Evolutionary conservation across 2,113 vertebrate species (phyloP).

Genomic region (Plecturocebus donacophilus): DNA sequence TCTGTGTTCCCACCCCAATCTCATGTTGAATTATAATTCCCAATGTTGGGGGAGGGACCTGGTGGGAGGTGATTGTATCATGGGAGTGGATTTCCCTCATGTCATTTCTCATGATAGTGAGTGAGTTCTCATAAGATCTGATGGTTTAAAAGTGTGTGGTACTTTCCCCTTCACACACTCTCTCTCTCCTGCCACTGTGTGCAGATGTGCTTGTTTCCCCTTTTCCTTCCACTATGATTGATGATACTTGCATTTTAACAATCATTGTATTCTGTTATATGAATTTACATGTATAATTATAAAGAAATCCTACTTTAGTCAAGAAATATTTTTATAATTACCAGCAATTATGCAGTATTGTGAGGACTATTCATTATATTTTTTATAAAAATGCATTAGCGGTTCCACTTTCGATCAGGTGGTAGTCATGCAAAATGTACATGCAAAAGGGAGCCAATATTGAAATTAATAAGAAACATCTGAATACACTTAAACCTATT

Average conservation of each 20-base stretch:
- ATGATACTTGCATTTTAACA: neutral
- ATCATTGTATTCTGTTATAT: constrained; percentile 2
- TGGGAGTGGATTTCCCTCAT: too few species aligned
- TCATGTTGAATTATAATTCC: too few species aligned
- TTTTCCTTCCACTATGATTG: too few species aligned
- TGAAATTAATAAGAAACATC: neutral
- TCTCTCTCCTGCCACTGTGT: too few species aligned
- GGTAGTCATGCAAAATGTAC: neutral
- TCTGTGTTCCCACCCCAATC: too few species aligned
- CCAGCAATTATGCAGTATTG: neutral
- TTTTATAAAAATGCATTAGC: neutral
- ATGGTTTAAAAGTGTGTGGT: too few species aligned
- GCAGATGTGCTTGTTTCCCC: too few species aligned
- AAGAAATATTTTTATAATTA: constrained; percentile 13
- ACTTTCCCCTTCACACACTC: too few species aligned
- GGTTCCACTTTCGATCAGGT: neutral
- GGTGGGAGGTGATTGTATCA: too few species aligned
- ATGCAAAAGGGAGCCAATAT: neutral
- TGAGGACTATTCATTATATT: neutral
- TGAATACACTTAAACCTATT: neutral
- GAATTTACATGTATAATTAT: neutral
- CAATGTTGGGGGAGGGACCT: too few species aligned
- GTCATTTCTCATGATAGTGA: too few species aligned
- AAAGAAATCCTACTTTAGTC: neutral
- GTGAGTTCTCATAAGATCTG: too few species aligned